Evolutionary conservation across 2,888 invertebrate species (phyloP).

Genomic region (Tricholauxania praeusta): DNA sequence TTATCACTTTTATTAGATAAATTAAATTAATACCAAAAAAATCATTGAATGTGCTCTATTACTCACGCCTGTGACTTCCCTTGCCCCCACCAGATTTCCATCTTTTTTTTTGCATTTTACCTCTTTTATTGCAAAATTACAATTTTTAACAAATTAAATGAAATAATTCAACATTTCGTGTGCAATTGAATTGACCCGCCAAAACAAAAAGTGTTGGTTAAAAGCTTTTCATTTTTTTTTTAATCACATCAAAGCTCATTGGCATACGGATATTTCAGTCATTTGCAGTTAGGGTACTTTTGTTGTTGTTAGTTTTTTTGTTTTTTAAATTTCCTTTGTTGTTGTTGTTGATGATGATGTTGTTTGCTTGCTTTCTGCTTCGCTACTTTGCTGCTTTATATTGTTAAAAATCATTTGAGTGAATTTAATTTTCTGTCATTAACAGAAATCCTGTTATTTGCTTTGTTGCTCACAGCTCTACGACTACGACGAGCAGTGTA

Average conservation of each 20-base stretch:
- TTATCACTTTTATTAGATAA: too few species aligned
- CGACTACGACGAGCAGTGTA: too few species aligned
- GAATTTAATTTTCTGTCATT: constrained; percentile 33
- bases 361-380: constrained; percentile 4
- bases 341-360: neutral
- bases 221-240: constrained; percentile 10
- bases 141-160: too few species aligned
- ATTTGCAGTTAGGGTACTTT: neutral
- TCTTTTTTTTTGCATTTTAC: too few species aligned
- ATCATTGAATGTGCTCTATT: too few species aligned
- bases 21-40: too few species aligned
- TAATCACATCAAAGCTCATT: constrained; percentile 26
- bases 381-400: constrained; percentile 6
- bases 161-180: too few species aligned
- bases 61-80: too few species aligned
- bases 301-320: neutral
- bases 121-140: too few species aligned
- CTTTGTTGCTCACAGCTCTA: neutral
- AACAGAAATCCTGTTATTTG: constrained; percentile 35
- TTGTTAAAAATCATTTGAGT: constrained; percentile 30
- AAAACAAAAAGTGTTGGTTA: constrained; percentile 3
- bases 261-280: constrained; percentile 12
- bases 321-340: neutral
- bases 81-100: too few species aligned
- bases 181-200: too few species aligned